Conservation (phyloP, 1,140 invertebrate species). For the Drosophila murphyi region DNA sequence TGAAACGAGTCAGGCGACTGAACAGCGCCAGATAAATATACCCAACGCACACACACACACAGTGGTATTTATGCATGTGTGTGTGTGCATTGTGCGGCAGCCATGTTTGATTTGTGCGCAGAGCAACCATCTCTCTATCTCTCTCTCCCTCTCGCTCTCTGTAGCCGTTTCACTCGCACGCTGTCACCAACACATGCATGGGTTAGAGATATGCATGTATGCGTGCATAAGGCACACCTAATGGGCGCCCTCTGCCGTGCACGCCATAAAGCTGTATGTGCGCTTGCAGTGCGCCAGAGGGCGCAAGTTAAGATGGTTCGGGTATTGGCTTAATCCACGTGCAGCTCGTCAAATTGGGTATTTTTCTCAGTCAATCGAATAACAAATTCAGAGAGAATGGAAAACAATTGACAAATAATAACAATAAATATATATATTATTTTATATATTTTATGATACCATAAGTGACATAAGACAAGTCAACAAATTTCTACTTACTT, state of each 20-base stretch:
- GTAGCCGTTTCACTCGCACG: conserved; percentile 16
- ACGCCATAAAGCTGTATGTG: conserved; percentile 12
- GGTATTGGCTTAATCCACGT: conserved; percentile 28
- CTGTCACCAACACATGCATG: conserved; percentile 31
- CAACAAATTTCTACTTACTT: conserved; percentile 24
- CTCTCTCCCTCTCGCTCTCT: no score
- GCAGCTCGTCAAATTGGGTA: background rate
- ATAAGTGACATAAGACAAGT: background rate
- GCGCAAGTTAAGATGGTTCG: conserved; percentile 44
- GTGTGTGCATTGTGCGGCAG: conserved; percentile 17
- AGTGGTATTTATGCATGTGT: no score
- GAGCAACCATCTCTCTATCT: conserved; percentile 14
- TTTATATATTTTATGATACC: background rate
- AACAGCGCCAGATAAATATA: conserved; percentile 32
- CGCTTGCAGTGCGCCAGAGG: conserved; percentile 30
- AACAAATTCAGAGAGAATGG: background rate
- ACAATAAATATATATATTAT: background rate
- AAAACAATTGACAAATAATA: background rate
- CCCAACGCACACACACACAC: conserved; percentile 10
- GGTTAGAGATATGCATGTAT: conserved; percentile 21
- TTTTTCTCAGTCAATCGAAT: conserved; percentile 5
- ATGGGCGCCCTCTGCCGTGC: conserved; percentile 40
- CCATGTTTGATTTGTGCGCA: conserved; percentile 42
- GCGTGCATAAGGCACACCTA: conserved; percentile 33
- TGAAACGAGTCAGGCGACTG: conserved; percentile 13